Base-by-base conservation (phyloP, 2,113 vertebrate genomes). In the Coracopsis vasa region DNA sequence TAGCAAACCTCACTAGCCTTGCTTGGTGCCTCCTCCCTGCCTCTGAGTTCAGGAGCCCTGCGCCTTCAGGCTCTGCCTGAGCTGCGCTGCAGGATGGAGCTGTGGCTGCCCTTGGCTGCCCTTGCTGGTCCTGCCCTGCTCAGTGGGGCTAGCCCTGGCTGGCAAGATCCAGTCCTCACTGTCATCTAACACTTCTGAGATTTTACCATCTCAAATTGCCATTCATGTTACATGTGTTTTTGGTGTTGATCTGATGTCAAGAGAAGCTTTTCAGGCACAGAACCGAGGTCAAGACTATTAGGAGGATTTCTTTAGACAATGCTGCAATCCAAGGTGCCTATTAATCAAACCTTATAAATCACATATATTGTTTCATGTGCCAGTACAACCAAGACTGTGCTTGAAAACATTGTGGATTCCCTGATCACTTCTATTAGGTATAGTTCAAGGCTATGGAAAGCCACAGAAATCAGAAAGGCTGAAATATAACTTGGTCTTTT, bases 121-220 rank as follows among this genome's bases (percentile, higher is more conserved):
- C 33, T 58, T 58, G 13, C 20, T 2, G 35, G 29, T 13, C 33
- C 2, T 0, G 0, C 45, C 18, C n/a, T 41, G 47, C 35, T 25
- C 29, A 9, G 33, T n/a, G 21, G 21, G 33, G 29, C 66, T 33
- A 7, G 24, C 7, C 27, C 23, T 35, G 33, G 14, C 39, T 16
- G 16, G 48, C 41, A n/a, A 73, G 28, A 8, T n/a, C 44, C 69
- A 73, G 60, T 56, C 33, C 51, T 81, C 2, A 6, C 65, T 53
- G 60, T 61, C 64, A 29, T 42, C 33, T 44, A 50, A 21, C 3
- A 3, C 35, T 25, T 69, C 39, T 60, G 21, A 58, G 56, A 58
- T 47, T 33, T 77, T 79, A 78, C 17, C 35, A 80, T 51, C 18
- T 72, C 56, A 62, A 71, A 61, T 72, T 84, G 51, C 53, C 37